Base-by-base conservation (phyloP, 2,113 vertebrate species). In the Lasiurus cinereus region DNA sequence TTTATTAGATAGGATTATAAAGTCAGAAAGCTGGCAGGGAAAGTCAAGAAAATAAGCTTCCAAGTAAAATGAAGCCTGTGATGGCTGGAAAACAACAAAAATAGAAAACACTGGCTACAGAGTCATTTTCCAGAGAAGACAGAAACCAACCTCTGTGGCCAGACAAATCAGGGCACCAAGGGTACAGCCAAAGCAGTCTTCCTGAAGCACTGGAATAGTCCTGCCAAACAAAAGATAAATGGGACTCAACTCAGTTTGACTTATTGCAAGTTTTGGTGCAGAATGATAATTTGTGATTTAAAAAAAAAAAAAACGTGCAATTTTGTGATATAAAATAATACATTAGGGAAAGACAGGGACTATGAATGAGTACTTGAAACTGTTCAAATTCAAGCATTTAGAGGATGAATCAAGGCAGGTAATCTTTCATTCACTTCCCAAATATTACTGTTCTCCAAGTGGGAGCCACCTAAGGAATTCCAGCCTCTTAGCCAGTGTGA, bases 1-100 rank as follows among this genome's bases (percentile, higher is more conserved):
- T 39, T 39, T 39, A 39, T 39, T 39, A 39, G 39, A 39, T 39
- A 39, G 39, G 39, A 39, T 39, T 39, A 39, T 39, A 39, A 39
- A 74, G 69, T 97, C 95, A 97, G 91, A 96, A 97, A 96, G 97
- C 96, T 97, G 96, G 95, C 87, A 96, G 93, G 50, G 11, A 80
- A 96, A 94, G 43, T 87, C 97, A 96, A 97, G 84, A 96, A 98
- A 98, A 95, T 91, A 97, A 97, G 87, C 92, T 95, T 94, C 78
- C 97, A 97, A 94, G 77, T 93, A 91, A 96, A 97, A 97, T 24
- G 52, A 97, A 97, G 90, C 74, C 94, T 83, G 18, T 59, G 93
- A 72, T 92, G 83, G 91, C 97, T 91, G 19, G 89, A 82, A 94
- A 96, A 94, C 91, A 98, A 96, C 80, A 97, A 93, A 96, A 97